Percentiles rank a stretch among this genome's conserved stretches.
Conservation (phyloP, 2,797 vertebrate species). For the Manis crassicaudata region DNA sequence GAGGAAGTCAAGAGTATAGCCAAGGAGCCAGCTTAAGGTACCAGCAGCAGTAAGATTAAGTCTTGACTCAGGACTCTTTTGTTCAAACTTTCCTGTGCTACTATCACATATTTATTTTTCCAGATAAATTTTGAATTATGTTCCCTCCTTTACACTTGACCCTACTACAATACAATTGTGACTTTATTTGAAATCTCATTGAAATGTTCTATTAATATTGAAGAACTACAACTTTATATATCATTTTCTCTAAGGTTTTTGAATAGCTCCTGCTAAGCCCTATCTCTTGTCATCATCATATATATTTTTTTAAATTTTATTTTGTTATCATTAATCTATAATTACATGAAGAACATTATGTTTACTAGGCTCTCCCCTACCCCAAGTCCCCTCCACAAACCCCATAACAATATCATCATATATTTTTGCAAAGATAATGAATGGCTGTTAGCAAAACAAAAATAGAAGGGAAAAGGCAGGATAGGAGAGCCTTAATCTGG, state of each 20-base stretch:
- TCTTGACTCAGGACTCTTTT: background rate
- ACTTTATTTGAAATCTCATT: constrained; percentile 14
- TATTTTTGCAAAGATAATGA: background rate
- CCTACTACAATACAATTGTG: background rate
- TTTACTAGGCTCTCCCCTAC: too few species aligned
- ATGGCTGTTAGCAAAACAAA: constrained; percentile 38
- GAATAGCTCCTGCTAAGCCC: background rate
- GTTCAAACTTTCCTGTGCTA: background rate
- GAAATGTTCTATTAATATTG: constrained; percentile 38
- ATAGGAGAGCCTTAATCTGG: background rate
- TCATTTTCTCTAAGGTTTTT: constrained; percentile 20
- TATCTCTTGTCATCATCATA: background rate
- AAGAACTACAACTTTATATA: constrained; percentile 46
- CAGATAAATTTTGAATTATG: background rate
- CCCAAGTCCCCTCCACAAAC: too few species aligned
- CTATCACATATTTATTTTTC: constrained; percentile 13
- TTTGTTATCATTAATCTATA: too few species aligned
- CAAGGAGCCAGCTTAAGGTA: background rate
- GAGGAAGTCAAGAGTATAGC: background rate
- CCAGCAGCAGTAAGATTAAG: background rate
- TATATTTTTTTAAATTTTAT: too few species aligned
- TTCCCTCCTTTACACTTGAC: background rate
- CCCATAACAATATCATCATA: background rate
- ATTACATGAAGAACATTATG: too few species aligned
- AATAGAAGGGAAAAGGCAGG: background rate